These are phyloP conservation scores for Dendroctonus ponderosae DNA, from an alignment of 1,140 invertebrate species.

Conservation along the genomic window DNA sequence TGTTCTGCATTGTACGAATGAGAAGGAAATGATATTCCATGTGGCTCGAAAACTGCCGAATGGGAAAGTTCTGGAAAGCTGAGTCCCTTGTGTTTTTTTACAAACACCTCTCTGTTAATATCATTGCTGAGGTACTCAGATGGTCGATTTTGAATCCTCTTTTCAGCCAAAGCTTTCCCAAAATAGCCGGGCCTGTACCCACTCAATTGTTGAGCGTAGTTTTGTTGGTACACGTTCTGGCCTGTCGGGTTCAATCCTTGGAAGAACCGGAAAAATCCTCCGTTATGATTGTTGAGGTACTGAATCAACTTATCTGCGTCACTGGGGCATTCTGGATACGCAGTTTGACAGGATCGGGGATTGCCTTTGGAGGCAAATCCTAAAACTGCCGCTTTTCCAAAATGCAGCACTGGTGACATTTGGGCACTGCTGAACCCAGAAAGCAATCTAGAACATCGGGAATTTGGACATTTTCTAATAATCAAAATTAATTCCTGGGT, in stretches of 20 bases:
- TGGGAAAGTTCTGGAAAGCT: no score
- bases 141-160: constrained; percentile 38
- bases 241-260: constrained; percentile 48
- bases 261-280: constrained; percentile 80
- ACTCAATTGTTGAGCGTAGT: constrained; percentile 27
- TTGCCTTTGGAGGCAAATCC: constrained; percentile 66
- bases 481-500: no score
- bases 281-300: constrained; percentile 83
- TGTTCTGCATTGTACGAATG: no score
- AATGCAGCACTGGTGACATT: constrained; percentile 64
- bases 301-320: constrained; percentile 68
- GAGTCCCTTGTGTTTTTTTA: constrained; percentile 5
- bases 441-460: constrained; percentile 52
- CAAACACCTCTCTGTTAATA: neutral
- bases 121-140: constrained; percentile 1
- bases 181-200: constrained; percentile 11
- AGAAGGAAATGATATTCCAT: no score
- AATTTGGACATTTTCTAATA: neutral
- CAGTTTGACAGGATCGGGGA: constrained; percentile 60
- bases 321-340: constrained; percentile 71
- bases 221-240: constrained; percentile 9
- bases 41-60: no score
- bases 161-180: constrained; percentile 24
- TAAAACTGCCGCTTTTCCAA: constrained; percentile 69
- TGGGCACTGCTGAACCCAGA: constrained; percentile 50